These are phyloP conservation scores for Rallus crepitans DNA, from an alignment of 2,797 vertebrate genomes.

Conservation along the genomic window DNA sequence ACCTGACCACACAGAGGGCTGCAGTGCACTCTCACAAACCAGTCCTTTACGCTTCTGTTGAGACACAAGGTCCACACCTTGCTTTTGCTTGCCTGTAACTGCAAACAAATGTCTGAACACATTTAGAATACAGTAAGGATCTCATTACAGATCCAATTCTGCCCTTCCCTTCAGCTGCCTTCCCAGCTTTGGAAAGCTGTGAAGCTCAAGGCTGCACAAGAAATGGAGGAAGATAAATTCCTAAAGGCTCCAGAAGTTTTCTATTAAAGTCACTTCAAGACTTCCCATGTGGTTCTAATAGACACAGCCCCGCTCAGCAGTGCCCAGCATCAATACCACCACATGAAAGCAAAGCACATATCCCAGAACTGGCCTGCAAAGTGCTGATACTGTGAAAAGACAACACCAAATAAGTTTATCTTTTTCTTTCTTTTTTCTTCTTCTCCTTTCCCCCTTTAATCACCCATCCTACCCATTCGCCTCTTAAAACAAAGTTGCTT, in stretches of 20 bases:
- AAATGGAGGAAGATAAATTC: slow-evolving; percentile 45
- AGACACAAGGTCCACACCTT: not conserved
- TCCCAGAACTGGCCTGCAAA: slow-evolving; percentile 56
- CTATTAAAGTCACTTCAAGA: slow-evolving; percentile 35
- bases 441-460: not conserved
- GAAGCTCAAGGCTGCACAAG: slow-evolving; percentile 36
- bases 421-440: not conserved
- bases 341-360: slow-evolving; percentile 66
- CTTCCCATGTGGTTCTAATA: slow-evolving; percentile 68
- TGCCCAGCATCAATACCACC: slow-evolving; percentile 61
- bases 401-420: slow-evolving; percentile 40
- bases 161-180: not conserved
- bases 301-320: slow-evolving; percentile 45
- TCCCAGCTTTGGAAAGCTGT: slow-evolving; percentile 12
- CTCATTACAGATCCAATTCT: not conserved
- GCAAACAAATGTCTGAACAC: not conserved
- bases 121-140: not conserved
- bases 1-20: not conserved
- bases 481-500: not conserved
- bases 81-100: not conserved
- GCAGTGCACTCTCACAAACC: not conserved
- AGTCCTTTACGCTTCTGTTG: not conserved
- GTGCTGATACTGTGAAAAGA: slow-evolving; percentile 49
- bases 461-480: not conserved
- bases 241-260: slow-evolving; percentile 58